Evolutionary conservation across 1,140 invertebrate genomes (phyloP).

Genomic region (Cotesia vestalis): DNA sequence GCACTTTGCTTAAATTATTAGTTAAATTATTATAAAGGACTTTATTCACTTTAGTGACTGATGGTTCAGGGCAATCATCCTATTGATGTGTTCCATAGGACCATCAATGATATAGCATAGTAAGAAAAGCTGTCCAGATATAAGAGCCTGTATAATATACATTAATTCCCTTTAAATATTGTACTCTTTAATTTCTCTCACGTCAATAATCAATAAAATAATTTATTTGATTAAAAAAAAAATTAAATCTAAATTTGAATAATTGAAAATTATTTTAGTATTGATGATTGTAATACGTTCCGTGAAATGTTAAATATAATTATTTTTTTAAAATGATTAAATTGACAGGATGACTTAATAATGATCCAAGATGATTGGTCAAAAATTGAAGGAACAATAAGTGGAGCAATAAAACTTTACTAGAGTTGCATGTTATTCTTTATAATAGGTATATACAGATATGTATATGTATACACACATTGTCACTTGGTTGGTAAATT

Average conservation of each 20-base stretch:
- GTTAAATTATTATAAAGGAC: slow-evolving; percentile 60
- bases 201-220: not conserved
- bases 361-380: slow-evolving; percentile 24
- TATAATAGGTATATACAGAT: slow-evolving; percentile 7
- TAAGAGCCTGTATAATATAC: slow-evolving; percentile 37
- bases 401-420: slow-evolving; percentile 33
- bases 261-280: not conserved
- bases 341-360: slow-evolving; percentile 22
- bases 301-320: not conserved
- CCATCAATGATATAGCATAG: slow-evolving; percentile 55
- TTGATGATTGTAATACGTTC: too few relatives aligned
- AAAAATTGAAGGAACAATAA: slow-evolving; percentile 35
- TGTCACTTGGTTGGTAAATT: slow-evolving; percentile 30
- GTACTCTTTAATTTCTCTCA: not conserved
- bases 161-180: slow-evolving; percentile 54
- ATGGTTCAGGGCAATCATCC: slow-evolving; percentile 59
- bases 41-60: slow-evolving; percentile 62
- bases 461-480: slow-evolving; percentile 4
- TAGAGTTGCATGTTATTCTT: slow-evolving; percentile 29
- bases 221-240: not conserved
- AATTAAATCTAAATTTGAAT: not conserved
- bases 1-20: slow-evolving; percentile 44
- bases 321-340: slow-evolving; percentile 10
- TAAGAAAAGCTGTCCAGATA: slow-evolving; percentile 57
- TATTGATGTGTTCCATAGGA: slow-evolving; percentile 58